Evolutionary conservation across 2,888 invertebrate genomes (phyloP).

Genomic region (Dynastes grantii): DNA sequence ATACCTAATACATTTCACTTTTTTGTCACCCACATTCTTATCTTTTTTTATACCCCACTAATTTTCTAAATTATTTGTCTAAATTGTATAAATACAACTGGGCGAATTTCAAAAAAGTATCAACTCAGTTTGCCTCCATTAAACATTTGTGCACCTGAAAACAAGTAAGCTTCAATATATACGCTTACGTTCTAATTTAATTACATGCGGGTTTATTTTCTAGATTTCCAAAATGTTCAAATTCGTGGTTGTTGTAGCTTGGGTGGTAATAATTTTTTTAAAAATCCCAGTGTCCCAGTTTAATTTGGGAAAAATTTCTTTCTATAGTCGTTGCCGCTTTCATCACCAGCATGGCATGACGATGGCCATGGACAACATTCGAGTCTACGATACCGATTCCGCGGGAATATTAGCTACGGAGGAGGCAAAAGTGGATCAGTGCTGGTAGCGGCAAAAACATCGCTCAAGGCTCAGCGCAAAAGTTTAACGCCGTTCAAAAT

Average conservation of each 20-base stretch:
- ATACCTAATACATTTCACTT: slow-evolving; percentile 35
- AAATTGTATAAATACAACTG: slow-evolving; percentile 43
- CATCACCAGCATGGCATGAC: slow-evolving; percentile 42
- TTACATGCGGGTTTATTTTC: slow-evolving; percentile 9
- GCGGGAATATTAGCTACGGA: slow-evolving; percentile 52
- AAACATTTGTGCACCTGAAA: slow-evolving; percentile 44
- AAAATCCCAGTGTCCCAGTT: neutral
- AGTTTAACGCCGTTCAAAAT: slow-evolving; percentile 81
- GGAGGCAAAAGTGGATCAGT: slow-evolving; percentile 75
- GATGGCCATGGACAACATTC: slow-evolving; percentile 47
- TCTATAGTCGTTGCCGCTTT: slow-evolving; percentile 41
- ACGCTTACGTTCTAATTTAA: neutral
- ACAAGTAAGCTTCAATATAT: slow-evolving; percentile 20
- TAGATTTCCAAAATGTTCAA: slow-evolving; percentile 47
- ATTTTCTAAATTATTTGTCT: slow-evolving; percentile 25
- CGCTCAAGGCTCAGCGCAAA: slow-evolving; percentile 83
- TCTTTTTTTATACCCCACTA: slow-evolving; percentile 44
- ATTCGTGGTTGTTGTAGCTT: slow-evolving; percentile 47
- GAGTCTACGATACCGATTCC: slow-evolving; percentile 52
- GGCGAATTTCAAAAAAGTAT: slow-evolving; percentile 26
- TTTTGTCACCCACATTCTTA: slow-evolving; percentile 40
- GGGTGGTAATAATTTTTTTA: slow-evolving; percentile 46
- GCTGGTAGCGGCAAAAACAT: slow-evolving; percentile 81
- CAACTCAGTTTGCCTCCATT: slow-evolving; percentile 38
- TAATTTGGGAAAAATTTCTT: neutral